Percentiles rank a stretch among this genome's conserved stretches.
phyloP scores from a whole-genome alignment of 2,113 vertebrate species.

The Passer montanus region DNA sequence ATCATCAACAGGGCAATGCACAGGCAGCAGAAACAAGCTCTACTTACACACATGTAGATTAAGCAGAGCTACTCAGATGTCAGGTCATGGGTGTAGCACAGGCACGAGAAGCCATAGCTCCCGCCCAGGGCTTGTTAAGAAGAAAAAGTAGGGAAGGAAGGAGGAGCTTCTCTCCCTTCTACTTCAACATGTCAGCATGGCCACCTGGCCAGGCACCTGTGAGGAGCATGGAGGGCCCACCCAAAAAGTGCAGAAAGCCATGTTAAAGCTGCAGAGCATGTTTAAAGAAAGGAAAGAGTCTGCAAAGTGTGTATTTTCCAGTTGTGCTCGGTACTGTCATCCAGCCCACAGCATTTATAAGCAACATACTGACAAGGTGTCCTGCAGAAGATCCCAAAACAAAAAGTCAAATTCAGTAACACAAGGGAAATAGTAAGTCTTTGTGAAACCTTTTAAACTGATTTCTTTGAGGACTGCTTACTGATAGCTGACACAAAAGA shows the following conservation, averaged over 20 bases:
- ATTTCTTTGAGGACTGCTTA: not conserved
- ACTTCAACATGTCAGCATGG: not conserved
- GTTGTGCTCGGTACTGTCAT: not conserved
- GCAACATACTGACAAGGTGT: not conserved
- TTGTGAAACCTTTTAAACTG: not conserved
- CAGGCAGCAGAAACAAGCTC: slow-evolving; percentile 16
- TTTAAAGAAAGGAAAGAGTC: not conserved
- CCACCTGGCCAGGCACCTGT: not conserved
- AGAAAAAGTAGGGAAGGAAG: not conserved
- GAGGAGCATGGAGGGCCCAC: not conserved
- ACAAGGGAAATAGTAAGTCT: not conserved
- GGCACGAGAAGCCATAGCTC: not conserved
- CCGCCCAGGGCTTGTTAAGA: not conserved
- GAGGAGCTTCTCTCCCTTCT: not conserved
- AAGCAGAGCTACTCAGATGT: slow-evolving; percentile 14
- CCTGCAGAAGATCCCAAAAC: not conserved
- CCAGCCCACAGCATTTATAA: not conserved
- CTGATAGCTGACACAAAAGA: not conserved
- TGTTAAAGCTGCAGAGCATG: not conserved
- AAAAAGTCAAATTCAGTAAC: not conserved
- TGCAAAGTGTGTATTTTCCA: not conserved
- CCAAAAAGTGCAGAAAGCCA: not conserved
- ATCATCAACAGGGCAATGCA: slow-evolving; percentile 16
- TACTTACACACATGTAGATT: not conserved
- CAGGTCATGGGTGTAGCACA: slow-evolving; percentile 29